phyloP scores from a whole-genome alignment of 2,797 vertebrate genomes.

The Clarias fuscus region DNA sequence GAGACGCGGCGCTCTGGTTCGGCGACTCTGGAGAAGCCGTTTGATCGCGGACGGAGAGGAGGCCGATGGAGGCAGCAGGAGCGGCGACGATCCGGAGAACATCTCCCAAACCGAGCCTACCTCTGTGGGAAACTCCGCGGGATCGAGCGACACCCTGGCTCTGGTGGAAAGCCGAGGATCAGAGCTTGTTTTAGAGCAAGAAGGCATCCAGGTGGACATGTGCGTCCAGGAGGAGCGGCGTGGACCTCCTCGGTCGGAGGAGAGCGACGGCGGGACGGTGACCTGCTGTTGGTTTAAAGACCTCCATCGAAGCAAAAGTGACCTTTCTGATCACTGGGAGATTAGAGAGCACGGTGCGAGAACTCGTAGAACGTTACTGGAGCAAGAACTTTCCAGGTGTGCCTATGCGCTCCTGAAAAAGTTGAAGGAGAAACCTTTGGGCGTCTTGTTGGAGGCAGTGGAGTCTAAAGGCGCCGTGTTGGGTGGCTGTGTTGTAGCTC shows the following conservation, averaged over 20 bases:
- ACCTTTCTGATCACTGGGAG: constrained; percentile 63
- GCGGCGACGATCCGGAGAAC: constrained; percentile 74
- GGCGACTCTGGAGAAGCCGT: constrained; percentile 98
- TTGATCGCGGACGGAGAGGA: constrained; percentile 82
- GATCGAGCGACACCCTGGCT: constrained; percentile 58
- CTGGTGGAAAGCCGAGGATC: constrained; percentile 56
- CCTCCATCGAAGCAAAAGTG: constrained; percentile 67
- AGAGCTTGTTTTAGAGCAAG: constrained; percentile 67
- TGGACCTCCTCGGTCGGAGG: constrained; percentile 67
- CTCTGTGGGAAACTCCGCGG: constrained; percentile 45
- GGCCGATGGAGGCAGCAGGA: constrained; percentile 75
- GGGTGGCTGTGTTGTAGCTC: constrained; percentile 82
- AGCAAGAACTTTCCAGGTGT: constrained; percentile 82
- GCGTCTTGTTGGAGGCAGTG: constrained; percentile 86
- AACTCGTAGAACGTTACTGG: constrained; percentile 65
- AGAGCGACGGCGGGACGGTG: constrained; percentile 79
- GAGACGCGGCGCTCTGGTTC: constrained; percentile 95
- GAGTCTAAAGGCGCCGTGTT: constrained; percentile 88
- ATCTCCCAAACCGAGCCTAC: constrained; percentile 74
- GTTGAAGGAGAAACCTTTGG: constrained; percentile 88
- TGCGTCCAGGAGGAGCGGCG: constrained; percentile 70
- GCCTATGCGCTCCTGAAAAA: constrained; percentile 86
- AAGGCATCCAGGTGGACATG: constrained; percentile 64
- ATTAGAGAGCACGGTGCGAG: constrained; percentile 55
- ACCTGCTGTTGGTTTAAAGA: constrained; percentile 90